A percentile compares a stretch with the other conserved stretches of the same genome.
Conservation (phyloP, 2,888 invertebrate species). For the Oscheius onirici region DNA sequence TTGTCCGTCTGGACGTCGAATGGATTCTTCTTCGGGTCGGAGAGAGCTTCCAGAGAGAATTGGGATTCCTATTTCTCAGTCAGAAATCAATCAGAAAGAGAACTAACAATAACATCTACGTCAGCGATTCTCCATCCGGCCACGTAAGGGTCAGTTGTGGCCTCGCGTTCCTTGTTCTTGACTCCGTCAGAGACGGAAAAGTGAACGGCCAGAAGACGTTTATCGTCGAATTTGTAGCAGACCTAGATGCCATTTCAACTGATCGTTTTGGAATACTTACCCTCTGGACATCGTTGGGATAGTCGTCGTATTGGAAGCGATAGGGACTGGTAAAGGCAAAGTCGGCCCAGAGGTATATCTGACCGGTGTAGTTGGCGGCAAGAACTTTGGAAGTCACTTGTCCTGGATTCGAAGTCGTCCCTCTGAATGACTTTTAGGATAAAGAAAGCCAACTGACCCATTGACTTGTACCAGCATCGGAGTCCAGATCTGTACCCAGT, state of each 20-base stretch:
- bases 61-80: constrained; percentile 61
- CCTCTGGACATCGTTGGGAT: constrained; percentile 68
- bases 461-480: constrained; percentile 69
- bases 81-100: not conserved
- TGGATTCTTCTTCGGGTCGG: constrained; percentile 70
- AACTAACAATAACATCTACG: constrained; percentile 62
- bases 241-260: constrained; percentile 43
- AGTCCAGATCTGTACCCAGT: constrained; percentile 72
- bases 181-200: constrained; percentile 65
- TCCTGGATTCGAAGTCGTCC: constrained; percentile 58
- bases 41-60: constrained; percentile 65
- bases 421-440: constrained; percentile 24
- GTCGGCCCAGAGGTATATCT: constrained; percentile 67
- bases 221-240: constrained; percentile 71
- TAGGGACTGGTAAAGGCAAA: constrained; percentile 69
- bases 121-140: constrained; percentile 69
- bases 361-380: constrained; percentile 72
- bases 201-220: constrained; percentile 69
- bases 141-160: constrained; percentile 67
- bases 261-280: constrained; percentile 30
- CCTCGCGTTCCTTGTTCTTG: constrained; percentile 61
- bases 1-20: constrained; percentile 70
- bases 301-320: constrained; percentile 68
- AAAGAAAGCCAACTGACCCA: constrained; percentile 44
- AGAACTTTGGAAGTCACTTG: constrained; percentile 68